Conservation (phyloP, 2,113 vertebrate genomes). For the Leptocoma aspasia region DNA sequence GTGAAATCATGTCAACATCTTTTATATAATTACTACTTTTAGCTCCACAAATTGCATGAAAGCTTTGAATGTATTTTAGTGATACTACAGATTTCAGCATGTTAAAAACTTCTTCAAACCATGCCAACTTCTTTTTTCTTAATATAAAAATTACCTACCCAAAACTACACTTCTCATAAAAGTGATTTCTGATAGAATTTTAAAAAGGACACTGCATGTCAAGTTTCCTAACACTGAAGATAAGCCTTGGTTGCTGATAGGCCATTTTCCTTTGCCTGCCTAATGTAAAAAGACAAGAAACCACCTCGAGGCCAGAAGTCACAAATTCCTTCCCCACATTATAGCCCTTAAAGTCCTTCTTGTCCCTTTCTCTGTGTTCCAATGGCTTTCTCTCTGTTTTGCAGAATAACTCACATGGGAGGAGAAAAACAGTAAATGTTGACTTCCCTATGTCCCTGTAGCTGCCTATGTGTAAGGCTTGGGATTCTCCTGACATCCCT, state of each 20-base stretch:
- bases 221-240: background rate
- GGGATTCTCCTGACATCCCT: background rate
- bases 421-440: background rate
- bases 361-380: background rate
- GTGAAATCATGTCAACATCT: background rate
- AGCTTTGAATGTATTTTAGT: background rate
- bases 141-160: background rate
- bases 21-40: background rate
- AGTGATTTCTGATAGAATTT: background rate
- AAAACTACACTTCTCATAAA: background rate
- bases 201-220: background rate
- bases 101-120: background rate
- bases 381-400: background rate
- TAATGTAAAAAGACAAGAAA: background rate
- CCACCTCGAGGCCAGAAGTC: background rate
- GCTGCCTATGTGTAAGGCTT: background rate
- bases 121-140: background rate
- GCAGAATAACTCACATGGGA: background rate
- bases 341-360: background rate
- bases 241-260: background rate
- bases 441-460: accelerated
- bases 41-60: background rate
- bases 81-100: background rate
- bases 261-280: background rate
- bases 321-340: background rate